Percentiles rank a stretch among this genome's conserved stretches.
phyloP scores from a whole-genome alignment of 1,140 invertebrate species.

The Drosophila bipectinata region DNA sequence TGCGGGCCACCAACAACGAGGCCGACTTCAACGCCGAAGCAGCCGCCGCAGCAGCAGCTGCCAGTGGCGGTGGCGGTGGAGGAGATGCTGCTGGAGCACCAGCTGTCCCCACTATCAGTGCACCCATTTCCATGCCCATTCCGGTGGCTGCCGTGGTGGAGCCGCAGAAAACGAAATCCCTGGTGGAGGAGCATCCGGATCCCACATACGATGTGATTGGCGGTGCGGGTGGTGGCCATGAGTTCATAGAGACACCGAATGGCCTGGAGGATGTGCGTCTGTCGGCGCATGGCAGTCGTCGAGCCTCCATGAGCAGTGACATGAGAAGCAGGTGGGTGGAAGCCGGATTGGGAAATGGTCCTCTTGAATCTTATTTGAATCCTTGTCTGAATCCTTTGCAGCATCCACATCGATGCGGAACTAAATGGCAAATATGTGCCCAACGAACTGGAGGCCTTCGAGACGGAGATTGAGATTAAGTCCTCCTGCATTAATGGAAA shows the following conservation, averaged over 20 bases:
- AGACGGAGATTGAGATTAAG: slow-evolving; percentile 82
- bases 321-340: slow-evolving; percentile 74
- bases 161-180: slow-evolving; percentile 67
- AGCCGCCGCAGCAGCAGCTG: slow-evolving; percentile 8
- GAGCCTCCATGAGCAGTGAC: slow-evolving; percentile 77
- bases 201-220: slow-evolving; percentile 76
- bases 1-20: slow-evolving; percentile 91
- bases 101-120: background rate
- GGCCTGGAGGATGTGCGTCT: slow-evolving; percentile 71
- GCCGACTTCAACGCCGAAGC: slow-evolving; percentile 84
- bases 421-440: slow-evolving; percentile 80
- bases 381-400: slow-evolving; percentile 4
- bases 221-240: slow-evolving; percentile 63
- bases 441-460: slow-evolving; percentile 80
- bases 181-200: slow-evolving; percentile 77
- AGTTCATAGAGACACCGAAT: slow-evolving; percentile 73
- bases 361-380: background rate
- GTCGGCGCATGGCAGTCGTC: slow-evolving; percentile 66
- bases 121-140: slow-evolving; percentile 32
- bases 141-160: slow-evolving; percentile 54
- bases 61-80: slow-evolving; percentile 17
- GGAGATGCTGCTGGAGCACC: slow-evolving; percentile 22
- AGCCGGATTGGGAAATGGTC: background rate
- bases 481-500: slow-evolving; percentile 83
- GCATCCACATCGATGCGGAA: slow-evolving; percentile 79